Evolutionary conservation across 2,113 vertebrate genomes (phyloP), one percentile per base, ranked within the genome.

Genomic region (Setophaga petechia): DNA sequence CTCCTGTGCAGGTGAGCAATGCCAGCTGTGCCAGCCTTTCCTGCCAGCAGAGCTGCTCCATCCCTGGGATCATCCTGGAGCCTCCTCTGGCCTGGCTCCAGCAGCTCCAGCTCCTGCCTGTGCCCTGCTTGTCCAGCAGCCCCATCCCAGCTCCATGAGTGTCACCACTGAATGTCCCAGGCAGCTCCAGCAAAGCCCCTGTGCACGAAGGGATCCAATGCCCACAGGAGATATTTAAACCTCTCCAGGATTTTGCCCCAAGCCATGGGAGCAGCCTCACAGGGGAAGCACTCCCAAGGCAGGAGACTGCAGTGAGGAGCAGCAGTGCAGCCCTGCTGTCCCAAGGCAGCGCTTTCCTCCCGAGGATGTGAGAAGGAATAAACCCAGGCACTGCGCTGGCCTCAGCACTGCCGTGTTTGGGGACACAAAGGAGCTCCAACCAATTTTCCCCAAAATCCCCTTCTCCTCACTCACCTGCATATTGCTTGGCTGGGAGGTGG

Each of bases 351-450:
- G 0, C 33, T 35, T 33, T 81, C 28, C 39, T 39, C 12, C 25
- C 0, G 0, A 43, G 24, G 41, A 59, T 33, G 2, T 37, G 22
- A 11, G 9, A 31, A 33, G 33, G 19, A 44, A 10, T 28, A 12
- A 28, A 5, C 21, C 12, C 6, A 1, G 11, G 11, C 21, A 6
- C 74, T 58, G 15, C 33, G 39, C 37, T 47, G 52, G 27, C 55
- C n/a, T 21, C 75, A 44, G 54, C 0, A 0, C 15, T 13, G 19
- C 0, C 0, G 22, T 57, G 51, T 58, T 62, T 49, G 39, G 54
- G 88, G 54, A 19, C 63, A 44, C 58, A 62, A 54, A 65, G 11
- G 17, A 79, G 20, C 23, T 80, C 43, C 49, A 47, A 13, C 17
- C 16, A 9, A 78, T 59, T 91, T 73, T 10, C 33, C 46, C 7